Evolutionary conservation across 2,888 invertebrate genomes (phyloP).

Genomic region (Strigamia maritima): DNA sequence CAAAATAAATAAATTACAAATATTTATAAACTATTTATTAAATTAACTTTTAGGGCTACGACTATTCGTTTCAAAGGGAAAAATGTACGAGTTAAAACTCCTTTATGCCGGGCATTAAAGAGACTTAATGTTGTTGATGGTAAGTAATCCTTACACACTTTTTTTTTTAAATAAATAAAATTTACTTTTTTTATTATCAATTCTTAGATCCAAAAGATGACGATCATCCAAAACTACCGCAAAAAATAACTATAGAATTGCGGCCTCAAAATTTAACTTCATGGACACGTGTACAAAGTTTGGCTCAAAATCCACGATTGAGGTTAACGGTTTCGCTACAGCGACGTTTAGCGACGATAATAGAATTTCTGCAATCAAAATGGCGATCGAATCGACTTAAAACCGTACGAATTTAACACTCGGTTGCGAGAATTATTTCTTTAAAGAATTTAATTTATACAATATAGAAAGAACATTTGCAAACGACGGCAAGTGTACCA

Average conservation of each 20-base stretch:
- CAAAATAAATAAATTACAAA: too few species aligned
- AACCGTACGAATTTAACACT: constrained; percentile 52
- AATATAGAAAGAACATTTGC: constrained; percentile 6
- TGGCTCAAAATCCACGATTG: constrained; percentile 86
- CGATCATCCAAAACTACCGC: constrained; percentile 65
- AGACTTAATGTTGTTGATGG: constrained; percentile 84
- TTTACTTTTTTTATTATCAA: neutral
- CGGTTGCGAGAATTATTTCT: too few species aligned
- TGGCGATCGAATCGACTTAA: constrained; percentile 66
- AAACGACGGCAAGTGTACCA: neutral
- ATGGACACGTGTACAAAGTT: constrained; percentile 75
- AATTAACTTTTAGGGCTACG: constrained; percentile 56
- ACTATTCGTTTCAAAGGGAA: constrained; percentile 75
- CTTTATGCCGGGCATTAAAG: constrained; percentile 83
- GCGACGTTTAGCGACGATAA: constrained; percentile 66
- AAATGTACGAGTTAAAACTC: constrained; percentile 82
- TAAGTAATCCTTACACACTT: constrained; percentile 51
- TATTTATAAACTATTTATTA: neutral
- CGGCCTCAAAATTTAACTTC: constrained; percentile 73
- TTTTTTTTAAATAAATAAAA: neutral
- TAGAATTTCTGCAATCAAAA: constrained; percentile 68
- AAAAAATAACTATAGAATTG: constrained; percentile 70
- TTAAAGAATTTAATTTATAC: too few species aligned
- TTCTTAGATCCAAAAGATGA: constrained; percentile 66
- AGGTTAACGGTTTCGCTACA: constrained; percentile 70